Base-by-base conservation (phyloP, 1,140 invertebrate species). In the Drosophila nannoptera region DNA sequence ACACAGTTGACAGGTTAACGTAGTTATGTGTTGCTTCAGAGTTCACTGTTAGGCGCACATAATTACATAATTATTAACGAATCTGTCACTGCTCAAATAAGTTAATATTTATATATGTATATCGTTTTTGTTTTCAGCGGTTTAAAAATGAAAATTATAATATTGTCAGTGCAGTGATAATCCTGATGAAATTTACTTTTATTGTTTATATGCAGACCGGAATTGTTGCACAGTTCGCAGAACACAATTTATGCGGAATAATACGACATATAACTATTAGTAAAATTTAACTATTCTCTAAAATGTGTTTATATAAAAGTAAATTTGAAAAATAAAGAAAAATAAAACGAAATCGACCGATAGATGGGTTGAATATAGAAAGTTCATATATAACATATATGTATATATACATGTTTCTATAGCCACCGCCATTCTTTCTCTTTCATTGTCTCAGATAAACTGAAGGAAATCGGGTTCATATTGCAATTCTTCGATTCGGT, bases 11-110 rank as follows among this genome's bases (percentile, higher is more conserved):
- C 66, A 69, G 50, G 55, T 58, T 56, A 55, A 69, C 59, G 63
- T 31, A 12, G 48, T 22, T n/a, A 22, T 59, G n/a, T 52, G 14
- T 54, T 62, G 65, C 50, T 62, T 66, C 60, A 71, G 49, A 82
- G 7, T 54, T 60, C 50, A 74, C 45, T 66, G 55, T 76, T 80
- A 56, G 65, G 58, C 54, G 74, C 74, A 62, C 49, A 84, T 84
- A 83, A 84, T 84, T 83, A 84, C 69, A 84, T 76, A 83, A n/a
- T n/a, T n/a, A n/a, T n/a, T n/a, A n/a, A 72, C 66, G 65, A 62
- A 67, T 22, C 62, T 73, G 40, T 73, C 59, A 73, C 63, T 69
- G 58, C 49, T 75, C 65, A 55, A 61, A 74, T 49, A 49, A 69
- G 52, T 58, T 46, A 42, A 48, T 70, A 40, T 45, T n/a, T 54